Evolutionary conservation across 1,140 invertebrate species (phyloP), one percentile per base, ranked within the genome.

Genomic region (Eriosoma lanigerum): DNA sequence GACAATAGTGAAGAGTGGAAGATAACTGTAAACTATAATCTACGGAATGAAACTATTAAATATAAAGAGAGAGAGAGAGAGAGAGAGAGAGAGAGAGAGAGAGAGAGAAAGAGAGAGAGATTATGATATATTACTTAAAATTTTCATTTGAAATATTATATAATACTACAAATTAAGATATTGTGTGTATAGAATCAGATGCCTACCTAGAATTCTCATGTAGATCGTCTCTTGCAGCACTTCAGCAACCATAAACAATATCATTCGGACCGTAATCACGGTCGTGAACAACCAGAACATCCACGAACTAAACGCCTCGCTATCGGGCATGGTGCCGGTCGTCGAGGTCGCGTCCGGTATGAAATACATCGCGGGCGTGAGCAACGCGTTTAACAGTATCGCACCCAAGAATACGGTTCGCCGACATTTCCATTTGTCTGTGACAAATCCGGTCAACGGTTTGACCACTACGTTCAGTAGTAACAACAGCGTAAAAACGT

Each of bases 381-480:
- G 1, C 3, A 76, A 1, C 1, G 29, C 73, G 15, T 60, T 76
- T 4, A 76, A 19, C 0, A 76, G 32, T 32, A 58, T 76, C 3
- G 29, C 10, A 4, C 54, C 15, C 13, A 76, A 8, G 10, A 76
- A 76, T 2, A 73, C 70, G 1, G 70, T 56, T 6, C 21, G 26
- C 17, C 70, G 70, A 6, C 70, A 73, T 8, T 73, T 73, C 70
- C 70, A 73, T 73, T 32, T 73, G n/a, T 73, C 70, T 5, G 70
- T 73, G 13, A 73, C 10, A 3, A 52, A 73, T 0, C 70, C 70
- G 5, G 70, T 73, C 13, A 73, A 9, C 0, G 70, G 70, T 73
- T 73, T 73, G 26, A 73, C 70, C 5, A 73, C 70, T 12, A 73
- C 29, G 50, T 73, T 73, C 5, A 73, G n/a, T n/a, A 73, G 50